phyloP scores from a whole-genome alignment of 1,140 invertebrate species.

The Nilaparvata lugens region DNA sequence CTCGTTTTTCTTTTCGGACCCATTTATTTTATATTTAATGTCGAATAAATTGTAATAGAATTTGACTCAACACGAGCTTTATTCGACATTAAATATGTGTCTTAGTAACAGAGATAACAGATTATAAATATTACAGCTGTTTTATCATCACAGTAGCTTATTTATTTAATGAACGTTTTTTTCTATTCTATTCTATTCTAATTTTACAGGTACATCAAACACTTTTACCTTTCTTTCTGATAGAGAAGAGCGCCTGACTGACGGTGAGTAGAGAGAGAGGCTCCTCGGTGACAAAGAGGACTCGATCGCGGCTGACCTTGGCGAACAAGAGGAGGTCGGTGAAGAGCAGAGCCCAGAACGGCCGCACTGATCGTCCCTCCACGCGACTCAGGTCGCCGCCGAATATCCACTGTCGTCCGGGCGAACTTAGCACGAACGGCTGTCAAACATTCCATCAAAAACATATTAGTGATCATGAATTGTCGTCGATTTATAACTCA shows the following conservation, averaged over 20 bases:
- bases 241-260: conserved; percentile 71
- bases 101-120: too few relatives aligned
- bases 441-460: conserved; percentile 37
- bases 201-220: too few relatives aligned
- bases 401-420: conserved; percentile 77
- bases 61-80: too few relatives aligned
- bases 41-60: too few relatives aligned
- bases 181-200: too few relatives aligned
- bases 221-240: conserved; percentile 64
- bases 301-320: conserved; percentile 70
- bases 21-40: too few relatives aligned
- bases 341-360: conserved; percentile 75
- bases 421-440: conserved; percentile 70
- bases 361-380: conserved; percentile 66
- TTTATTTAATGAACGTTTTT: too few relatives aligned
- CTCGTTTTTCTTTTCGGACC: too few relatives aligned
- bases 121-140: too few relatives aligned
- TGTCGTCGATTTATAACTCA: background rate
- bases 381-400: conserved; percentile 71
- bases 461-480: background rate
- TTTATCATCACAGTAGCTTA: too few relatives aligned
- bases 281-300: conserved; percentile 77
- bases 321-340: conserved; percentile 75
- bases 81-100: too few relatives aligned
- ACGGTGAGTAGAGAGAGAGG: conserved; percentile 65